phyloP scores from a whole-genome alignment of 2,113 vertebrate genomes.

The Anthoscopus minutus region DNA sequence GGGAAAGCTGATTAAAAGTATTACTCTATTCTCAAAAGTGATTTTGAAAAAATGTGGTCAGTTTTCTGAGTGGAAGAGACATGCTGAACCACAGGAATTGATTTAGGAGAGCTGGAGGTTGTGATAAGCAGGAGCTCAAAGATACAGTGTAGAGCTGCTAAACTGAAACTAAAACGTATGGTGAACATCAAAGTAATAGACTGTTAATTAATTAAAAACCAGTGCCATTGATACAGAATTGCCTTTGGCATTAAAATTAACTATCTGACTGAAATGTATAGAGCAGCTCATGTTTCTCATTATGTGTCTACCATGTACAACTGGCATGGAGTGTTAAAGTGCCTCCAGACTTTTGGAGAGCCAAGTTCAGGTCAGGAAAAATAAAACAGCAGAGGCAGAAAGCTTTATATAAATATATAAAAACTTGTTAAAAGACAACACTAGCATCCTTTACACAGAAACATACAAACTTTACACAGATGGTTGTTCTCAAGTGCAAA shows the following conservation, averaged over 20 bases:
- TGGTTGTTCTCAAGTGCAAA: neutral
- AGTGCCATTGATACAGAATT: neutral
- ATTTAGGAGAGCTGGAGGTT: neutral
- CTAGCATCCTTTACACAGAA: neutral
- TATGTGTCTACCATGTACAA: neutral
- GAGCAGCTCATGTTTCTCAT: neutral
- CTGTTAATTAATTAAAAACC: neutral
- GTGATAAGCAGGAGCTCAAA: neutral
- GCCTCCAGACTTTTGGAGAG: neutral
- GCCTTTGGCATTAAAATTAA: neutral
- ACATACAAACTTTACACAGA: neutral
- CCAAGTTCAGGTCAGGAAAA: neutral
- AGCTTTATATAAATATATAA: neutral
- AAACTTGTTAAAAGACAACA: neutral
- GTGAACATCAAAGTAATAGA: neutral
- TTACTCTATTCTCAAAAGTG: neutral
- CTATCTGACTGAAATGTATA: neutral
- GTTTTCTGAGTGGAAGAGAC: neutral
- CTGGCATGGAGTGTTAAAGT: neutral
- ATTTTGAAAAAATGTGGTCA: neutral
- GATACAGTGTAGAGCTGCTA: neutral
- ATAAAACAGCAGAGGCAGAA: neutral
- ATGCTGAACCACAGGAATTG: neutral
- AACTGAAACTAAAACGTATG: neutral
- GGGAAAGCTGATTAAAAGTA: constrained; percentile 31